These are phyloP conservation scores for Muraenolepis orangiensis DNA, from an alignment of 2,797 vertebrate species.

Conservation along the genomic window DNA sequence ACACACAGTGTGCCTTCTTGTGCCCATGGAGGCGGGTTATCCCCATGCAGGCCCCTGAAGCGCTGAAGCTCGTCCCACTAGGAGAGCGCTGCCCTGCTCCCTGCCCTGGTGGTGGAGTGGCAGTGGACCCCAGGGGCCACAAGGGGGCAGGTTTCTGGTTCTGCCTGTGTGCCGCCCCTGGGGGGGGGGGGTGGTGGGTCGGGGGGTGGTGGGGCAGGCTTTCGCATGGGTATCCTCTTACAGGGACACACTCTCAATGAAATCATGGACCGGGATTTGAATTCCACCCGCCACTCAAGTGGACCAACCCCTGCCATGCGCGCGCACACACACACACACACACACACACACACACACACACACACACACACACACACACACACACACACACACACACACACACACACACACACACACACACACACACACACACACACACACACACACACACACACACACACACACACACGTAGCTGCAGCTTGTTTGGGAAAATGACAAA, in stretches of 20 bases:
- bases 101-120: constrained; percentile 33
- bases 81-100: background rate
- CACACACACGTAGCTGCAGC: no score
- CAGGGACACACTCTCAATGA: constrained; percentile 68
- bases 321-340: constrained; percentile 7
- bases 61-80: constrained; percentile 12
- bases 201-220: constrained; percentile 41
- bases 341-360: constrained; percentile 11
- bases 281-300: constrained; percentile 61
- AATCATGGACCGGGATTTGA: constrained; percentile 63
- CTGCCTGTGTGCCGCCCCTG: constrained; percentile 41
- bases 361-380: background rate
- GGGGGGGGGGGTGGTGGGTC: background rate
- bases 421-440: background rate
- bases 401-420: no score
- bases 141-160: constrained; percentile 57
- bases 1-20: constrained; percentile 45
- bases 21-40: constrained; percentile 23
- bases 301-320: constrained; percentile 28
- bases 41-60: constrained; percentile 51
- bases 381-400: background rate
- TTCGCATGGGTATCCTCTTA: constrained; percentile 77
- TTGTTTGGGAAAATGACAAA: no score
- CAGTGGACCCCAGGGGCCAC: constrained; percentile 41
- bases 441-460: no score